A percentile compares a stretch with the other conserved stretches of the same genome.
These are phyloP conservation scores for Volucella zonaria DNA, from an alignment of 2,888 invertebrate genomes.

Conservation along the genomic window DNA sequence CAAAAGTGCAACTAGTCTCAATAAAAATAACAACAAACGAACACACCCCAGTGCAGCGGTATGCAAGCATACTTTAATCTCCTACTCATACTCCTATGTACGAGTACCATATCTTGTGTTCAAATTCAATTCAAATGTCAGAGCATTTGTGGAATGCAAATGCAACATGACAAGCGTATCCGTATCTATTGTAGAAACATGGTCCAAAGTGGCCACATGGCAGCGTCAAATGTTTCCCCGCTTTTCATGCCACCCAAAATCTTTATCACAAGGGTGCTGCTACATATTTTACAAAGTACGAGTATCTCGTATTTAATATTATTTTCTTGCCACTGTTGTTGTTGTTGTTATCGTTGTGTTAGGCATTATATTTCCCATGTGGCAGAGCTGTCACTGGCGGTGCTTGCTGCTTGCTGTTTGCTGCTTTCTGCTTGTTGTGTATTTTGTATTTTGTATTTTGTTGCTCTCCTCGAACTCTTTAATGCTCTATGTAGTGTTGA, in stretches of 20 bases:
- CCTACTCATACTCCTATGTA: too few relatives aligned
- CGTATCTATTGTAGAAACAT: slow-evolving; percentile 29
- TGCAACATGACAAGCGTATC: slow-evolving; percentile 40
- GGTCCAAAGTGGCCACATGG: slow-evolving; percentile 61
- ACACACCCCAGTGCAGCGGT: slow-evolving; percentile 15
- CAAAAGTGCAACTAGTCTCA: slow-evolving; percentile 30
- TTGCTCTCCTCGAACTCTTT: not conserved
- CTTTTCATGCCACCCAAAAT: slow-evolving; percentile 46
- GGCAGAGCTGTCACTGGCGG: slow-evolving; percentile 45
- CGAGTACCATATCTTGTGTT: slow-evolving; percentile 15
- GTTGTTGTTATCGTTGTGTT: slow-evolving; percentile 5
- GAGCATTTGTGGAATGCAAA: slow-evolving; percentile 15
- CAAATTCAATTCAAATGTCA: slow-evolving; percentile 43
- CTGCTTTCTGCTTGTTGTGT: slow-evolving; percentile 20
- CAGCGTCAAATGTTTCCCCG: slow-evolving; percentile 49
- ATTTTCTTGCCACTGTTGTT: slow-evolving; percentile 3
- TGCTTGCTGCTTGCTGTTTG: slow-evolving; percentile 15
- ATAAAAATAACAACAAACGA: slow-evolving; percentile 35
- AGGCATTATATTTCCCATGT: slow-evolving; percentile 59
- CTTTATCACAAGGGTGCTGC: slow-evolving; percentile 39
- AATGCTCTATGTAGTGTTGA: slow-evolving; percentile 17
- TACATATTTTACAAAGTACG: not conserved
- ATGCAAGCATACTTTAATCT: not conserved
- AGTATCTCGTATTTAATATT: slow-evolving; percentile 35
- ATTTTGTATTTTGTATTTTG: not conserved